Evolutionary conservation across 2,113 vertebrate species (phyloP).

Genomic region (Erinaceus europaeus): DNA sequence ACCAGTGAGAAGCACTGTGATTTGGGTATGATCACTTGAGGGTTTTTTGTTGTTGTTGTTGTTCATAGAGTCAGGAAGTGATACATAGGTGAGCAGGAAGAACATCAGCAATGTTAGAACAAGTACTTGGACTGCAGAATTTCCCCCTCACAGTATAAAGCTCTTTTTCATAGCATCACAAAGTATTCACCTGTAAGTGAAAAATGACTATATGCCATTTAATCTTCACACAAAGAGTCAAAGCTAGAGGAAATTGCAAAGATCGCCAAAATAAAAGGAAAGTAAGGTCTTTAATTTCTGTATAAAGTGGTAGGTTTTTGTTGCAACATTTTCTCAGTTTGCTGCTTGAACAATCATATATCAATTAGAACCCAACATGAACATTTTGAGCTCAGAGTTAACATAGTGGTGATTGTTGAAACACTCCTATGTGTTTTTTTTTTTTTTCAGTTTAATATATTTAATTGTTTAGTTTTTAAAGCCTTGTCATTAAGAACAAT

Average conservation of each 20-base stretch:
- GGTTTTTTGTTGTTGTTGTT: too few species aligned
- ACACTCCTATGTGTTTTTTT: neutral
- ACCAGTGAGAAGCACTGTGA: neutral
- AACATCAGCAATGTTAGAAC: neutral
- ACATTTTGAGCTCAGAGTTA: neutral
- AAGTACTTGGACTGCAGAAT: neutral
- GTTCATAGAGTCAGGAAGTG: neutral
- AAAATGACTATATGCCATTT: constrained; percentile 4
- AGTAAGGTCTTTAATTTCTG: neutral
- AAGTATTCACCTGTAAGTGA: neutral
- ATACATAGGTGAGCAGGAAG: neutral
- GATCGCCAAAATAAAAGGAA: constrained; percentile 21
- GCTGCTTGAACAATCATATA: neutral
- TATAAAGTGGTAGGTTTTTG: constrained; percentile 3
- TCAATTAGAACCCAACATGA: constrained; percentile 14
- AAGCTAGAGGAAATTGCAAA: constrained; percentile 36
- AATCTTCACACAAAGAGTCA: constrained; percentile 31
- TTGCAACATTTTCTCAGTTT: constrained; percentile 14
- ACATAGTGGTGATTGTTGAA: neutral
- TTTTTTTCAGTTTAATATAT: neutral
- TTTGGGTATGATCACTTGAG: neutral
- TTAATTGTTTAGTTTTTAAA: neutral
- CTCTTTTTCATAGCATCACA: neutral
- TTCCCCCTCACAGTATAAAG: neutral
- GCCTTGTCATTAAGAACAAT: neutral